Evolutionary conservation across 2,113 vertebrate genomes (phyloP).

Genomic region (Pelvicachromis taeniatus): DNA sequence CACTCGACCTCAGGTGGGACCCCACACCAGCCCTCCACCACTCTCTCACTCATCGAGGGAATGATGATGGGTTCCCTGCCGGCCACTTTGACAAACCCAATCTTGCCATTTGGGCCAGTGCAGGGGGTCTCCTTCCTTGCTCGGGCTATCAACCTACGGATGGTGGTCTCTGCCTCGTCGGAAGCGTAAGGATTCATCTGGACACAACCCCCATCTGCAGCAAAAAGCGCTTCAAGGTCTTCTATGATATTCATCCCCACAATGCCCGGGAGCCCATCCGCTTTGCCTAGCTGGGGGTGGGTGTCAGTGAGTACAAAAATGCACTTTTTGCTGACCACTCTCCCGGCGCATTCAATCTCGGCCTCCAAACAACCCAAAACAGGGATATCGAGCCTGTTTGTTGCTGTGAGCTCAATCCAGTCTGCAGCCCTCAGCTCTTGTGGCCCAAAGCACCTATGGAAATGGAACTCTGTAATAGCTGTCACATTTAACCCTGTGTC

Average conservation of each 20-base stretch:
- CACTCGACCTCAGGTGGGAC: fast-evolving
- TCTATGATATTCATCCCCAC: neutral
- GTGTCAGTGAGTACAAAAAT: neutral
- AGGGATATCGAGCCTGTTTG: neutral
- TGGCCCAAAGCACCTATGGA: neutral
- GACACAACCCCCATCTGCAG: fast-evolving
- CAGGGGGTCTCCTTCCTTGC: neutral
- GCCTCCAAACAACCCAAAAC: neutral
- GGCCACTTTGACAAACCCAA: neutral
- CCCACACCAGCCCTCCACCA: fast-evolving
- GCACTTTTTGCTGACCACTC: neutral
- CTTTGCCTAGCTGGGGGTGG: neutral
- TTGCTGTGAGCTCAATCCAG: neutral
- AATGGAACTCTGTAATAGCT: neutral
- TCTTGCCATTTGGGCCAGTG: fast-evolving
- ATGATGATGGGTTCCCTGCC: neutral
- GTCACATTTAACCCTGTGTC: neutral
- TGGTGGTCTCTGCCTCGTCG: fast-evolving
- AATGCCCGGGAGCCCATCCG: neutral
- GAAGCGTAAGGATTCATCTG: neutral
- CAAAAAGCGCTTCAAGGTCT: neutral
- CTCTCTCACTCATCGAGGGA: neutral
- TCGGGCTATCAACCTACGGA: neutral
- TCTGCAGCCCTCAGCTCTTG: neutral
- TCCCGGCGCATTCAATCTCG: neutral